phyloP scores from a whole-genome alignment of 2,797 vertebrate genomes.

The Sebastes ruberrimus region DNA sequence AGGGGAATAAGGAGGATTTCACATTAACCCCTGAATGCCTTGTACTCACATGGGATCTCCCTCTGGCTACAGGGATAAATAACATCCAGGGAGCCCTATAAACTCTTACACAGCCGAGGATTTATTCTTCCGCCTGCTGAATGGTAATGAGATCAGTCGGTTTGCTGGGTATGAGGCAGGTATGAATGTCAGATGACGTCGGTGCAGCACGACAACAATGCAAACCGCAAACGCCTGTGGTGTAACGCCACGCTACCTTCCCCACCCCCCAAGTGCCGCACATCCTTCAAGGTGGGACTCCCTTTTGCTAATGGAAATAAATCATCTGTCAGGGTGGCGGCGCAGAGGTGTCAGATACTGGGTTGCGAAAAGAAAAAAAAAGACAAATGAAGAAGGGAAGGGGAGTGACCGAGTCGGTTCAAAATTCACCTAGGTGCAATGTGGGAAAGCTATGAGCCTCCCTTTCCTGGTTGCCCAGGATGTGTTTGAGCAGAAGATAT shows the following conservation, averaged over 20 bases:
- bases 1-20: constrained; percentile 80
- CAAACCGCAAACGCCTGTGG: constrained; percentile 30
- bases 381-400: constrained; percentile 46
- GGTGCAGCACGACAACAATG: constrained; percentile 60
- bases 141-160: constrained; percentile 75
- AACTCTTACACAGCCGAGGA: constrained; percentile 72
- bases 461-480: constrained; percentile 56
- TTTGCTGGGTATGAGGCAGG: constrained; percentile 63
- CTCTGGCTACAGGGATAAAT: constrained; percentile 78
- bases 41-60: constrained; percentile 75
- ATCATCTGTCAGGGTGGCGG: constrained; percentile 59
- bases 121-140: constrained; percentile 65
- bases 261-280: constrained; percentile 1
- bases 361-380: constrained; percentile 6
- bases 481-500: constrained; percentile 63
- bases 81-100: constrained; percentile 74
- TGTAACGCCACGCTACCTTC: constrained; percentile 51
- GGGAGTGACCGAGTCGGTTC: constrained; percentile 1
- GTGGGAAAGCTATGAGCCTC: constrained; percentile 61
- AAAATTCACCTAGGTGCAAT: constrained; percentile 47
- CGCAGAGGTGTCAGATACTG: constrained; percentile 53
- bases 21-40: constrained; percentile 81
- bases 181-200: constrained; percentile 74
- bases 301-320: constrained; percentile 57
- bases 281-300: constrained; percentile 56